Base-by-base conservation (phyloP, 2,797 vertebrate species). In the Pelobates cultripes region DNA sequence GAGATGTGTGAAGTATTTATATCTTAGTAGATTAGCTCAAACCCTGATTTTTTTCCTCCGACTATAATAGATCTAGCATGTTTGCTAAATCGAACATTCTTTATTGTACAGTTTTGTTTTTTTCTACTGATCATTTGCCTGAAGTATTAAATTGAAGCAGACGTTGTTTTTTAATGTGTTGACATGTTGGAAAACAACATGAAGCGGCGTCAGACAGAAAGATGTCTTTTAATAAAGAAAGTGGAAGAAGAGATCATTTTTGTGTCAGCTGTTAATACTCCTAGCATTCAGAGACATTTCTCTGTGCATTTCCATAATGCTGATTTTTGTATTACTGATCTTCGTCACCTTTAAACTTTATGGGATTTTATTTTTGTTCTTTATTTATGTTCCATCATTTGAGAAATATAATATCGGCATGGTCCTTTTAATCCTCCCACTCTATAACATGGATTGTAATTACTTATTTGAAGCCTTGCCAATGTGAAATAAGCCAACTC, bases 111-210 rank as follows among this genome's bases (percentile, higher is more conserved):
- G 47, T 51, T 51, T 51, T 51, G 47, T 6, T 51, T 42, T 68
- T 73, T 74, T 71, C 72, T 43, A 73, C 55, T 83, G 66, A 57
- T 69, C 43, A 70, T 84, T 79, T 84, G 47, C 55, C 67, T 43
- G 73, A 47, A 42, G 73, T 43, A 72, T 83, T 17, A 75, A 75
- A 75, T 71, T 9, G 43, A 72, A 79, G 68, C 82, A 84, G 82
- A 79, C 42, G 47, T 42, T 71, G 68, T 84, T 84, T 74, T 61
- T 79, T 66, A 79, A 67, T 75, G 82, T 84, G 78, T 75, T 76
- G 82, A 70, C 60, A 47, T 43, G n/a, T 71, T 70, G 57, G 66
- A 79, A 83, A 75, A 70, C 77, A 84, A 84, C 82, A 84, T 71
- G 66, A 71, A 78, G 79, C 68, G 17, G 77, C 71, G 77, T 67